Base-by-base conservation (phyloP, 2,113 vertebrate genomes). In the Gopherus flavomarginatus region DNA sequence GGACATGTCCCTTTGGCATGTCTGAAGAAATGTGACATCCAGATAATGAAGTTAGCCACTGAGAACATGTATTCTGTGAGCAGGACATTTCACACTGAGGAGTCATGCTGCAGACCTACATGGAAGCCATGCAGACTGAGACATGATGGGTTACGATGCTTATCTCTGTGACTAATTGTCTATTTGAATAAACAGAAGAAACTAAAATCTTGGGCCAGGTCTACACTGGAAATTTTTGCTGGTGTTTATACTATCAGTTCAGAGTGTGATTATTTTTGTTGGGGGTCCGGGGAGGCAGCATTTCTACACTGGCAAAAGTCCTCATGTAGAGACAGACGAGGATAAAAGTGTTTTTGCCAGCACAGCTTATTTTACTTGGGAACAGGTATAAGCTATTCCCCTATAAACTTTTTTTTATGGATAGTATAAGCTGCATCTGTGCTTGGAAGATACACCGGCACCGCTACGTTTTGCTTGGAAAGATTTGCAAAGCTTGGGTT, bases 141-240 rank as follows among this genome's bases (percentile, higher is more conserved):
- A 29, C 11, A 24, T 6, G 4, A 16, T 0, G 1, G 2, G 1
- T 59, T 1, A 42, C 19, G 1, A 2, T 16, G 26, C 53, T 81
- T 5, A 0, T 7, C 11, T 4, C 35, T 0, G 0, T 3, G 12
- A 1, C 1, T 44, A 11, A 9, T 14, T n/a, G n/a, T 4, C 9
- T 19, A 10, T 72, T 72, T n/a, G n/a, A 24, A 42, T 75, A 75
- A 42, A 24, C 69, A 22, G 35, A 72, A n/a, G 49, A 16, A 53
- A 14, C 1, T 2, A 19, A 35, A 0, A 5, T 11, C 5, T 2
- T 54, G 79, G 69, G 8, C 11, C 3, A 13, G 10, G 13, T 31
- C 85, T 21, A 44, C 59, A 29, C 11, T 59, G 56, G 62, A 1
- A 77, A 0, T 17, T 83, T 77, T 21, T 83, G 57, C 65, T 17